Percentiles rank a stretch among this genome's conserved stretches.
Evolutionary conservation across 2,888 invertebrate species (phyloP).

Genomic region (Latheticus oryzae): DNA sequence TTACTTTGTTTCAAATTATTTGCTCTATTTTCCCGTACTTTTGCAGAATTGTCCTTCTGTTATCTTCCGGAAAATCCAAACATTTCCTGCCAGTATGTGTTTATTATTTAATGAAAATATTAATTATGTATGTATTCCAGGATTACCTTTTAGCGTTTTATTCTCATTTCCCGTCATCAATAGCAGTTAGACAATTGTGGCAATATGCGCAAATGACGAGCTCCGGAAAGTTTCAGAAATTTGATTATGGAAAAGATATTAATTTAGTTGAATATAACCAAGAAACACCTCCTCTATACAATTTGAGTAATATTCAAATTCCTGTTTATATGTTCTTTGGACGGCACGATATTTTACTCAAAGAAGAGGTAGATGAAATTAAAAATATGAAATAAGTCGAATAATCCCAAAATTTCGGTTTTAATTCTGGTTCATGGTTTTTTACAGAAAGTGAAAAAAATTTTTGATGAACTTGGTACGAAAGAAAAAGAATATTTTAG

Average conservation of each 20-base stretch:
- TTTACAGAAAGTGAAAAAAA: constrained; percentile 11
- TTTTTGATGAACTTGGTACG: constrained; percentile 12
- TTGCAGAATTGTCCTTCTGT: not conserved
- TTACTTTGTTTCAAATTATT: not conserved
- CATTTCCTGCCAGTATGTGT: constrained; percentile 4
- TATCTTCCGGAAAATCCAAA: not conserved
- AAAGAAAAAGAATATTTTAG: not conserved
- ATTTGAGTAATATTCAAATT: constrained; percentile 8
- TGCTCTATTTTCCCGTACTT: not conserved
- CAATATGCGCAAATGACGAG: constrained; percentile 10
- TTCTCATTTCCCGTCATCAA: not conserved
- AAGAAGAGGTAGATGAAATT: constrained; percentile 2
- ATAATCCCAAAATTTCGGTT: constrained; percentile 1
- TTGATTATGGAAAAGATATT: constrained; percentile 5
- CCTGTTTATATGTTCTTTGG: constrained; percentile 15
- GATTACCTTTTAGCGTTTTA: constrained; percentile 8
- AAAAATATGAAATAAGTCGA: no score
- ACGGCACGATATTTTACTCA: constrained; percentile 4
- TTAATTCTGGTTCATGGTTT: not conserved
- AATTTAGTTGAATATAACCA: constrained; percentile 9
- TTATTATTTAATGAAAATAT: constrained; percentile 1
- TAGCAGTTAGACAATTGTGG: not conserved
- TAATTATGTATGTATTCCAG: constrained; percentile 1
- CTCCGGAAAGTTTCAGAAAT: constrained; percentile 15
- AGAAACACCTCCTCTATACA: constrained; percentile 3